phyloP scores from a whole-genome alignment of 2,888 invertebrate species.

The Microdon myrmicae region DNA sequence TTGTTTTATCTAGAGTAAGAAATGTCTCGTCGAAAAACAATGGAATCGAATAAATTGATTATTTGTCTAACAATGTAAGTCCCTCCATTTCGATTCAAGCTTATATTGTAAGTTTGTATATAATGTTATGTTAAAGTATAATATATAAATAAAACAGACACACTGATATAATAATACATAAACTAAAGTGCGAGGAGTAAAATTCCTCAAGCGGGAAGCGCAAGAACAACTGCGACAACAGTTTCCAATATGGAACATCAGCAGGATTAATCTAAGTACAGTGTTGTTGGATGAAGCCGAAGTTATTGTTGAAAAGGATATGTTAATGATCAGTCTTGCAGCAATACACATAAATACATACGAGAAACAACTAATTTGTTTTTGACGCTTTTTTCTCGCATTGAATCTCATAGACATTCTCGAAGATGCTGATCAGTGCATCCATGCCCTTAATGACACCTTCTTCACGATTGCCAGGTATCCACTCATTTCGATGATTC shows the following conservation, averaged over 20 bases:
- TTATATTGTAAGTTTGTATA: no score
- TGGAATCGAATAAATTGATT: no score
- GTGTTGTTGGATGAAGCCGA: constrained; percentile 26
- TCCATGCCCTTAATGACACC: constrained; percentile 93
- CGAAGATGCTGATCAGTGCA: constrained; percentile 82
- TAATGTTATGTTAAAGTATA: no score
- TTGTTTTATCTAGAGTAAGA: no score
- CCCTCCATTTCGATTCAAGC: no score
- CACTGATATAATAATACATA: constrained; percentile 39
- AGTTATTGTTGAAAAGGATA: constrained; percentile 2
- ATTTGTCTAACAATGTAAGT: no score
- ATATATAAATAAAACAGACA: constrained; percentile 21
- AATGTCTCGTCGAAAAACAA: no score
- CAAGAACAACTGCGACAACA: constrained; percentile 29
- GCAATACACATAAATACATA: constrained; percentile 24
- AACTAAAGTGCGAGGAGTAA: constrained; percentile 40
- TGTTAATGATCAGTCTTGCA: constrained; percentile 47
- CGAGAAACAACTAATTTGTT: constrained; percentile 7
- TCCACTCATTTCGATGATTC: constrained; percentile 85
- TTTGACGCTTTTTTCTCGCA: constrained; percentile 57
- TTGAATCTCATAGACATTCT: constrained; percentile 63
- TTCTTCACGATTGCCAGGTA: constrained; percentile 95
- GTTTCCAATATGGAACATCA: constrained; percentile 50
- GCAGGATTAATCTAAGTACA: constrained; percentile 11
- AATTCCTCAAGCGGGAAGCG: constrained; percentile 46